These are phyloP conservation scores for Busseola fusca DNA, from an alignment of 2,888 invertebrate species.

Conservation along the genomic window DNA sequence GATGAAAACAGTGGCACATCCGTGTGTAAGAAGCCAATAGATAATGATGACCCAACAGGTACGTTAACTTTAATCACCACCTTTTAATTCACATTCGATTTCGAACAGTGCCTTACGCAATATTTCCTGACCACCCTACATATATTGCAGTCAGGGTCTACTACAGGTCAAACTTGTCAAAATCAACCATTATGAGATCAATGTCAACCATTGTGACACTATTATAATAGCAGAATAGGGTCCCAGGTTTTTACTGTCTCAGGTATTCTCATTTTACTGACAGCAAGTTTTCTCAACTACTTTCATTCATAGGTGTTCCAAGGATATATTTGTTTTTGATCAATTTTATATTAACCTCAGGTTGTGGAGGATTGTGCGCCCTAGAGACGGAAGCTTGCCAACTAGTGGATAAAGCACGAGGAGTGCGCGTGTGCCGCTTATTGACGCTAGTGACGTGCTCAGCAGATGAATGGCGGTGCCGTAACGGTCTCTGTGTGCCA, in stretches of 20 bases:
- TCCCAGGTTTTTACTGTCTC: not conserved
- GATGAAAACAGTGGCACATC: conserved; percentile 89
- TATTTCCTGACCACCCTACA: not conserved
- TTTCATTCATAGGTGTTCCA: not conserved
- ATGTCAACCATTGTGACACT: no score
- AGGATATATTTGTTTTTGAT: conserved; percentile 1
- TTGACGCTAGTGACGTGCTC: conserved; percentile 90
- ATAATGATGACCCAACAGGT: conserved; percentile 90
- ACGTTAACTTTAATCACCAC: conserved; percentile 32
- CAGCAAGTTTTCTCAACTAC: not conserved
- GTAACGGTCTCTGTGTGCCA: conserved; percentile 92
- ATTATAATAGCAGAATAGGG: no score
- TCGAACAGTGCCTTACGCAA: not conserved
- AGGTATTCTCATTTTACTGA: not conserved
- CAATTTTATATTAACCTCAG: conserved; percentile 66
- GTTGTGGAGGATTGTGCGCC: conserved; percentile 91
- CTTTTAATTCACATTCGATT: not conserved
- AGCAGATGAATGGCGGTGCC: conserved; percentile 91
- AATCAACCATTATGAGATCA: no score
- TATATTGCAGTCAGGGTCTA: no score
- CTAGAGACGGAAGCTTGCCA: conserved; percentile 91
- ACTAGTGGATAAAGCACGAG: conserved; percentile 86
- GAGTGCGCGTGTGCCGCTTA: conserved; percentile 89
- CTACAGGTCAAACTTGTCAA: no score
- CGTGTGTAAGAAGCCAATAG: conserved; percentile 86